Conservation (phyloP, 2,797 vertebrate genomes). For the Syngnathus acus region DNA sequence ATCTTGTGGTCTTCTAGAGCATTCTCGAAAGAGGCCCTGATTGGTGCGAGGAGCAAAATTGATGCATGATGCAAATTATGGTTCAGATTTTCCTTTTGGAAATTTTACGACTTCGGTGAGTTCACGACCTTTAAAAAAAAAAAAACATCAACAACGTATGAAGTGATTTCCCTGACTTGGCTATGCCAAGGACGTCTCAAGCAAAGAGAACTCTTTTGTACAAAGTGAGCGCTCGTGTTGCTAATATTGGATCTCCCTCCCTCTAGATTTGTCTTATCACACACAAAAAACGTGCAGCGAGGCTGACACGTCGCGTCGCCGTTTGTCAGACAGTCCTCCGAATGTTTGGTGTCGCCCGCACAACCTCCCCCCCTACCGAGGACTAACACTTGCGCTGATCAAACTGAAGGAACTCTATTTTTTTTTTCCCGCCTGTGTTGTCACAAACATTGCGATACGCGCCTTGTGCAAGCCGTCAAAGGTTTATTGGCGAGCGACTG, state of each 20-base stretch:
- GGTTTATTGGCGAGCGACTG: constrained; percentile 19
- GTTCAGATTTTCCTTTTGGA: too few relatives aligned
- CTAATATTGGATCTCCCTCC: constrained; percentile 43
- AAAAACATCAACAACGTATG: not conserved
- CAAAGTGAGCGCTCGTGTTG: constrained; percentile 21
- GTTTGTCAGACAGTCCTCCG: constrained; percentile 46
- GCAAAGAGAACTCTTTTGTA: constrained; percentile 39
- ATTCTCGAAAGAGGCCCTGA: too few relatives aligned
- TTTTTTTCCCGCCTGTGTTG: constrained; percentile 37
- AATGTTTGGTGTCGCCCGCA: constrained; percentile 1
- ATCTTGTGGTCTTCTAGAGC: too few relatives aligned
- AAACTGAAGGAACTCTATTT: constrained; percentile 51
- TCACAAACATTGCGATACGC: constrained; percentile 35
- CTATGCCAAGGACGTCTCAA: constrained; percentile 30
- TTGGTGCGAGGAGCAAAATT: not conserved
- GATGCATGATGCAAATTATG: not conserved
- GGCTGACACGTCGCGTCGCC: constrained; percentile 42
- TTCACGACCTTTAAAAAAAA: not conserved
- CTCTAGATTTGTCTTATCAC: constrained; percentile 52
- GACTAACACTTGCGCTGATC: constrained; percentile 13
- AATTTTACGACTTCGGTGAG: not conserved
- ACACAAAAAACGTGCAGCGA: constrained; percentile 46
- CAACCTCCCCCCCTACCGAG: not conserved
- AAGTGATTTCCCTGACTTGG: constrained; percentile 22
- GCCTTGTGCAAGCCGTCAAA: constrained; percentile 44